Conservation (phyloP, 2,888 invertebrate species). For the Cheilosia vulpina region DNA sequence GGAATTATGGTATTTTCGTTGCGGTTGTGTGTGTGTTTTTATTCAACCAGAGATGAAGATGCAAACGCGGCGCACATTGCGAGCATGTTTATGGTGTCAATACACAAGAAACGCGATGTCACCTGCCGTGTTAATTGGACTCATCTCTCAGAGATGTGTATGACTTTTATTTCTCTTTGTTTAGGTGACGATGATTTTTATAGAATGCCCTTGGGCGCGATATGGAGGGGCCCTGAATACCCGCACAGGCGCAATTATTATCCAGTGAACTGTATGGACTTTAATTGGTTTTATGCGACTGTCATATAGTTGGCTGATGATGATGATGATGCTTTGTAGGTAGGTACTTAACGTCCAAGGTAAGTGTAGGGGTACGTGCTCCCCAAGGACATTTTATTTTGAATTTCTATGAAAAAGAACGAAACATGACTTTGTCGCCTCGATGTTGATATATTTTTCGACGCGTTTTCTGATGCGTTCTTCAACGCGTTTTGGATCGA, state of each 20-base stretch:
- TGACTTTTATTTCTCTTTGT: slow-evolving; percentile 52
- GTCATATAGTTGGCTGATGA: slow-evolving; percentile 28
- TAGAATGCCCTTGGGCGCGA: slow-evolving; percentile 18
- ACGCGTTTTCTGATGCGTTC: no score
- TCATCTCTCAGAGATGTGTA: slow-evolving; percentile 56
- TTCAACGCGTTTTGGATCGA: no score
- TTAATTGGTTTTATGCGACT: slow-evolving; percentile 66
- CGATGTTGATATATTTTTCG: no score
- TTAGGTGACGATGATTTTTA: slow-evolving; percentile 73
- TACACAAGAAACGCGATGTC: slow-evolving; percentile 58
- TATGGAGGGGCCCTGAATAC: slow-evolving; percentile 17
- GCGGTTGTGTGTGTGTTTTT: slow-evolving; percentile 10
- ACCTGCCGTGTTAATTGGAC: slow-evolving; percentile 72
- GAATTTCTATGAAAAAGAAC: no score
- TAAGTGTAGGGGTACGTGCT: background rate
- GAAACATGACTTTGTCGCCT: no score
- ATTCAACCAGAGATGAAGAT: slow-evolving; percentile 27
- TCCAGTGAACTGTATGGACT: slow-evolving; percentile 30
- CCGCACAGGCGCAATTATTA: slow-evolving; percentile 15
- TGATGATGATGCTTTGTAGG: slow-evolving; percentile 14
- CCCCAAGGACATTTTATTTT: background rate
- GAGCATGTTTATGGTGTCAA: slow-evolving; percentile 64
- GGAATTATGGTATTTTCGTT: slow-evolving; percentile 49
- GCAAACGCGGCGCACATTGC: slow-evolving; percentile 11
- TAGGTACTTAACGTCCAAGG: background rate